Percentiles rank a stretch among this genome's conserved stretches.
These are phyloP conservation scores for Botia almorhae DNA, from an alignment of 2,797 vertebrate species.

Conservation along the genomic window DNA sequence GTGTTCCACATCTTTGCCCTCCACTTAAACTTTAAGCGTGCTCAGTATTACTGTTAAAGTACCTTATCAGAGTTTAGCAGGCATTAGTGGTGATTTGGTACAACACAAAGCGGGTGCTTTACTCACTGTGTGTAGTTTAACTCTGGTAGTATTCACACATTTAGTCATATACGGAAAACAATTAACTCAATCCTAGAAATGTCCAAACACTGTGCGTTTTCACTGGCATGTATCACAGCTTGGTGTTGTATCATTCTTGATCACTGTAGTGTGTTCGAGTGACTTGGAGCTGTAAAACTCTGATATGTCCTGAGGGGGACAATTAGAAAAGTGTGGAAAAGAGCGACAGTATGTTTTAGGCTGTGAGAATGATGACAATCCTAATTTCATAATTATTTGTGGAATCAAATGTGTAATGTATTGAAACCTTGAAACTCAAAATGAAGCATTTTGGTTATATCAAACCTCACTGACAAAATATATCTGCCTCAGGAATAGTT, in stretches of 20 bases:
- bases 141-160: slow-evolving; percentile 28
- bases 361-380: slow-evolving; percentile 50
- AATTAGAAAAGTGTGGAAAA: background rate
- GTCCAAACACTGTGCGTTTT: slow-evolving; percentile 68
- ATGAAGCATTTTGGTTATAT: slow-evolving; percentile 57
- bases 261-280: background rate
- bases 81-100: slow-evolving; percentile 29
- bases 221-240: slow-evolving; percentile 58
- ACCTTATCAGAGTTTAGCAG: slow-evolving; percentile 16
- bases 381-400: slow-evolving; percentile 16
- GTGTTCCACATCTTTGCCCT: slow-evolving; percentile 28
- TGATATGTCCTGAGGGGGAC: background rate
- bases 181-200: slow-evolving; percentile 53
- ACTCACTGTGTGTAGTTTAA: slow-evolving; percentile 21
- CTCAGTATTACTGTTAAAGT: slow-evolving; percentile 46
- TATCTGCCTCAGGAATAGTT: slow-evolving; percentile 79
- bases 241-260: slow-evolving; percentile 45
- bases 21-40: background rate
- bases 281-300: slow-evolving; percentile 9
- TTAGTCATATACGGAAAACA: slow-evolving; percentile 4
- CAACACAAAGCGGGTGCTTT: slow-evolving; percentile 39
- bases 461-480: slow-evolving; percentile 59
- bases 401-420: background rate
- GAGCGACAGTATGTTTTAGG: background rate
- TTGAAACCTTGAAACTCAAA: slow-evolving; percentile 33